A percentile compares a stretch with the other conserved stretches of the same genome.
These are phyloP conservation scores for Odontomachus brunneus DNA, from an alignment of 1,140 invertebrate genomes.

Conservation along the genomic window DNA sequence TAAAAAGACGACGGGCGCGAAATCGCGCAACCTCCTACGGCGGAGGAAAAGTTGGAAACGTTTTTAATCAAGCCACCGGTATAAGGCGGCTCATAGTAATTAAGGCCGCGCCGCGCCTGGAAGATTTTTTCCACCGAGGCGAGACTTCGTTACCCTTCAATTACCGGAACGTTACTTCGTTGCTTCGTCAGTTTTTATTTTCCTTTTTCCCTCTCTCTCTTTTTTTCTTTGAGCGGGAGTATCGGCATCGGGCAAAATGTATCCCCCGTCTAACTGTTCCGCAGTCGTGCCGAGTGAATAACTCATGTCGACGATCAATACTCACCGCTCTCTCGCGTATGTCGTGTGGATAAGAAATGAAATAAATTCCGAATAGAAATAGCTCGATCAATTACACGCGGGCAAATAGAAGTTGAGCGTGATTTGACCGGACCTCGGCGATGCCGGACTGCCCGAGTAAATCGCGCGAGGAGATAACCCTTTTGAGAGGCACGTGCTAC, in stretches of 20 bases:
- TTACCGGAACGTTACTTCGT: conserved; percentile 35
- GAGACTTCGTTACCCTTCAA: conserved; percentile 11
- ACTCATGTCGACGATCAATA: background rate
- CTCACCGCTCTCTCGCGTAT: background rate
- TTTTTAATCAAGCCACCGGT: conserved; percentile 41
- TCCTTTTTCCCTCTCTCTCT: background rate
- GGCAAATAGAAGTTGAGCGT: background rate
- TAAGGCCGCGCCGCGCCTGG: conserved; percentile 33
- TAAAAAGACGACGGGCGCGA: conserved; percentile 43
- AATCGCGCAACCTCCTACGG: conserved; percentile 27
- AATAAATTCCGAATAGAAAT: background rate
- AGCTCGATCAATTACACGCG: background rate
- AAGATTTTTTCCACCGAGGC: conserved; percentile 29
- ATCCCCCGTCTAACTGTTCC: background rate
- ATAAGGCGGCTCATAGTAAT: conserved; percentile 24
- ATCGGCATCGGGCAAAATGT: conserved; percentile 1
- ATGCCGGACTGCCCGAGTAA: background rate
- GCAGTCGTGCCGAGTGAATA: background rate
- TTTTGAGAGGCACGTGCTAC: background rate
- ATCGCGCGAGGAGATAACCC: background rate
- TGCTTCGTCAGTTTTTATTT: conserved; percentile 1
- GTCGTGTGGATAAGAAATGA: background rate
- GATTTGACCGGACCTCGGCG: background rate
- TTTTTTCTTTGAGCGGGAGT: background rate
- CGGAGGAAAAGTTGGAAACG: conserved; percentile 34